Base-by-base conservation (phyloP, 2,113 vertebrate genomes). In the Macquaria australasica region DNA sequence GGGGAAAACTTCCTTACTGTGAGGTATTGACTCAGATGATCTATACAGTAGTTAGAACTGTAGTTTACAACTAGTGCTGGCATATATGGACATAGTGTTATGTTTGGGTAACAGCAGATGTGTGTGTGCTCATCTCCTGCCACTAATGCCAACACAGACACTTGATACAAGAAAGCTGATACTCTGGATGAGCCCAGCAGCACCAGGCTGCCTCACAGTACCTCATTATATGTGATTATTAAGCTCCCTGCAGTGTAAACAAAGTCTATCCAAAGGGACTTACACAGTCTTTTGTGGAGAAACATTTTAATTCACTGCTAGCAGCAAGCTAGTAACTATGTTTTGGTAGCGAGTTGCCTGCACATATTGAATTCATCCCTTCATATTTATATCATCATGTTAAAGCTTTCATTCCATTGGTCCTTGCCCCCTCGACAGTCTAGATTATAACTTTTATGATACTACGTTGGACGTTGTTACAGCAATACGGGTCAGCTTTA, bases 141-240 rank as follows among this genome's bases (percentile, higher is more conserved):
- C 75, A 39, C 75, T 50, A 37, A 21, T n/a, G 28, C 79, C 50
- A 51, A 28, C 63, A 73, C 5, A 60, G 64, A 77, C 28, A 81
- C 55, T 43, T 77, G 72, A 86, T 80, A 74, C 2, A 48, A 72
- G 81, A 81, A 77, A 90, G 59, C 0, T 69, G 81, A 88, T 79
- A 25, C 39, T 67, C 8, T 72, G 50, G 82, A 60, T 82, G 74
- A 86, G 48, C 64, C 60, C 25, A 25, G 73, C 41, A 83, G 70
- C 62, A 73, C 15, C 73, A 45, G 74, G 39, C 62, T 68, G 63
- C 37, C 60, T 43, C 67, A 75, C 56, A 34, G 68, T n/a, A 51
- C 43, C 70, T 77, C 48, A 75, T 85, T 81, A 77, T 59, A 1
- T 53, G 18, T 68, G 58, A 85, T 74, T 68, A 77, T 71, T 62